Conservation (phyloP, 2,797 vertebrate species). For the Syndactyla subalaris region DNA sequence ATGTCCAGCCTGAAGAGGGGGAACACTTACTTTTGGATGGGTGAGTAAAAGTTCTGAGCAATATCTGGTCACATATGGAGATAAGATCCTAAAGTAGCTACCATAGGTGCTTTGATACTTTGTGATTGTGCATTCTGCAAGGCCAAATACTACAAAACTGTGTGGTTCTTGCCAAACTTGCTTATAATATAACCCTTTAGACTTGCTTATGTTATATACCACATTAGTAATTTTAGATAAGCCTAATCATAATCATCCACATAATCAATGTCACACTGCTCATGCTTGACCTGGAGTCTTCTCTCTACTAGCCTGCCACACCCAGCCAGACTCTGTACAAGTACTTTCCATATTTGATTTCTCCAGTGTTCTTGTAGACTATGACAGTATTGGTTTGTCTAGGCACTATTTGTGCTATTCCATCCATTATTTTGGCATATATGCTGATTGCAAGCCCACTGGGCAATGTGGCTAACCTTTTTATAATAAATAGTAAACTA, state of each 20-base stretch:
- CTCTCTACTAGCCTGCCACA: neutral
- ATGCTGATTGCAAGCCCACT: neutral
- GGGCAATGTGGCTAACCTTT: neutral
- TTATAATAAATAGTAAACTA: neutral
- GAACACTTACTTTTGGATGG: neutral
- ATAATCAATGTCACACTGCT: neutral
- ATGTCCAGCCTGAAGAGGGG: neutral
- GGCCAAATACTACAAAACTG: neutral
- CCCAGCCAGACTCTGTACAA: neutral
- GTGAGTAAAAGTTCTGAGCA: neutral
- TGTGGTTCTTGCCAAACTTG: neutral
- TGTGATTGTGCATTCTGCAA: neutral
- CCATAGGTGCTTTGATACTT: neutral
- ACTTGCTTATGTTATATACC: neutral
- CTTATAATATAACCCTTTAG: neutral
- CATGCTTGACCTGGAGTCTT: neutral
- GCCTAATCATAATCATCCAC: neutral
- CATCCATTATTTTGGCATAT: neutral
- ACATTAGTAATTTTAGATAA: neutral
- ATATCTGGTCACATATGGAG: neutral
- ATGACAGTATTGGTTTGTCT: neutral
- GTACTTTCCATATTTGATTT: neutral
- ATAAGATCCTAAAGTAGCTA: neutral
- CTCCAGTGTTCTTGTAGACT: neutral
- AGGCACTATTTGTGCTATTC: neutral